Evolutionary conservation across 2,797 vertebrate genomes (phyloP).

Genomic region (Amniataba percoides): DNA sequence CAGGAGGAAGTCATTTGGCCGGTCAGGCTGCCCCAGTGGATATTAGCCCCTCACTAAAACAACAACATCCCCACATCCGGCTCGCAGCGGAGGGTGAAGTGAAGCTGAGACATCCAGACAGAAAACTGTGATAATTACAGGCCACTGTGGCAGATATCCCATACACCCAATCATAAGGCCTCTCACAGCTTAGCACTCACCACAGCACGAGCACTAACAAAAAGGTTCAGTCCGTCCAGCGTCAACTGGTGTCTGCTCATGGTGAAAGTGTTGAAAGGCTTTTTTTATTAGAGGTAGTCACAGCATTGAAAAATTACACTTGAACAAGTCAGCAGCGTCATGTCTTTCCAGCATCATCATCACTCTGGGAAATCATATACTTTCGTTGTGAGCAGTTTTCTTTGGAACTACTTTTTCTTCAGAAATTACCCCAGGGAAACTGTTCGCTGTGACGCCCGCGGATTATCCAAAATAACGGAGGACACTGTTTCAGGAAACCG

Average conservation of each 20-base stretch:
- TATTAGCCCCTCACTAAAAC: slow-evolving; percentile 69
- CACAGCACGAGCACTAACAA: background rate
- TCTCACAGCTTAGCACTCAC: background rate
- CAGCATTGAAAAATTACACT: background rate
- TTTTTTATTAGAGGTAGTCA: background rate
- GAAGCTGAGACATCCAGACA: slow-evolving; percentile 50
- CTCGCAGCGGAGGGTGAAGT: slow-evolving; percentile 51
- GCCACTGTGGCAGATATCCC: slow-evolving; percentile 23
- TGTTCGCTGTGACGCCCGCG: background rate
- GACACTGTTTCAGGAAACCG: background rate
- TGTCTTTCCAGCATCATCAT: background rate
- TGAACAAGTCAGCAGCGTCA: slow-evolving; percentile 1
- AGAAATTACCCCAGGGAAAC: background rate
- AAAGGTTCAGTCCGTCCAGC: background rate
- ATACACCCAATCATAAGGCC: slow-evolving; percentile 7
- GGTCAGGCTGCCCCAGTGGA: slow-evolving; percentile 72
- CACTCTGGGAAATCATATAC: slow-evolving; percentile 12
- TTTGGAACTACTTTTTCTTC: background rate
- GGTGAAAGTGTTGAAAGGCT: background rate
- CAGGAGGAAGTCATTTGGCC: slow-evolving; percentile 74
- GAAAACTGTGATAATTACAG: slow-evolving; percentile 59
- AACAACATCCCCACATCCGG: slow-evolving; percentile 74
- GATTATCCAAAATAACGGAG: background rate
- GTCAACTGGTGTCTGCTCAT: background rate
- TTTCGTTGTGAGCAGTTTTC: slow-evolving; percentile 4